Conservation (phyloP, 2,888 invertebrate species). For the Lithophane semibrunnea region DNA sequence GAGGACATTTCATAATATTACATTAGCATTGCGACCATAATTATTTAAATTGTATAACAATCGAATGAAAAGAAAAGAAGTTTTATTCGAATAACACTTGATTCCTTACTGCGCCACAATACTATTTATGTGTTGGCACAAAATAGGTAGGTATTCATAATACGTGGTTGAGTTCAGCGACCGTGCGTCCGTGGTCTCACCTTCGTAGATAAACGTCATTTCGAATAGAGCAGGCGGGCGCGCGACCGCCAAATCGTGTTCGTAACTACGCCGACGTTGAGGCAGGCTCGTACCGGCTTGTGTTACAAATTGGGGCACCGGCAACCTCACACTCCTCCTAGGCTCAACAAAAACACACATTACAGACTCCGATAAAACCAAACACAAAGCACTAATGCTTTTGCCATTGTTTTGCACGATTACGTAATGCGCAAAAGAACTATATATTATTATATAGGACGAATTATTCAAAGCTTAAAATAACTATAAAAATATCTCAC, state of each 20-base stretch:
- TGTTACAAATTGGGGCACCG: slow-evolving; percentile 59
- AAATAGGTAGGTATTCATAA: slow-evolving; percentile 82
- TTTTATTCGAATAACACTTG: slow-evolving; percentile 63
- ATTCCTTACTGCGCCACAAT: slow-evolving; percentile 75
- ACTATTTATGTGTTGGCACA: slow-evolving; percentile 72
- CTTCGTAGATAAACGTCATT: slow-evolving; percentile 88
- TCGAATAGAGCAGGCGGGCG: slow-evolving; percentile 74
- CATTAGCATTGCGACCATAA: slow-evolving; percentile 18
- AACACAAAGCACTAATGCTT: slow-evolving; percentile 21
- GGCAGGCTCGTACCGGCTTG: slow-evolving; percentile 74
- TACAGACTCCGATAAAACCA: slow-evolving; percentile 18
- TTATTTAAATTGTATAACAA: slow-evolving; percentile 54
- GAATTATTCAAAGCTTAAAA: slow-evolving; percentile 28
- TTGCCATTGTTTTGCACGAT: slow-evolving; percentile 30
- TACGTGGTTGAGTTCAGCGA: slow-evolving; percentile 82
- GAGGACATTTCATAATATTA: slow-evolving; percentile 35
- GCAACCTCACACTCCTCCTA: slow-evolving; percentile 36
- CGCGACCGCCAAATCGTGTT: slow-evolving; percentile 68
- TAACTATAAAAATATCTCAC: slow-evolving; percentile 24
- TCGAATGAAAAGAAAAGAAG: slow-evolving; percentile 54
- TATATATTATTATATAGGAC: slow-evolving; percentile 26
- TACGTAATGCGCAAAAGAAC: slow-evolving; percentile 26
- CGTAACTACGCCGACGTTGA: slow-evolving; percentile 76
- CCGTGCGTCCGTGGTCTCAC: slow-evolving; percentile 87
- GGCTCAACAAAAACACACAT: slow-evolving; percentile 30